These are phyloP conservation scores for Apistogramma diplotaenia DNA, from an alignment of 2,113 vertebrate genomes.

Conservation along the genomic window DNA sequence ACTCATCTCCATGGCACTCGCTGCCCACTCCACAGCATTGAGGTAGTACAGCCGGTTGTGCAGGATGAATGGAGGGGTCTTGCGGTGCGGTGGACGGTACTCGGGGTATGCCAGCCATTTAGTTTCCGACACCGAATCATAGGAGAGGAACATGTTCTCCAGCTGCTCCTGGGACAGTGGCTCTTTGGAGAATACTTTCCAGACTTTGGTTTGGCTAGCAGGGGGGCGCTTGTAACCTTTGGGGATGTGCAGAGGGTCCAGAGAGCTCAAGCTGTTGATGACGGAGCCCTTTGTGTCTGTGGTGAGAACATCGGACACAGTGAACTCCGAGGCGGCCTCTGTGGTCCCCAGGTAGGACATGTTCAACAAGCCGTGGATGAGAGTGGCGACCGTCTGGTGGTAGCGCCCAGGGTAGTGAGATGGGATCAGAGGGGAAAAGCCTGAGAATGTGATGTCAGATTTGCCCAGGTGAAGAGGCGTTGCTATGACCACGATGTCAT, in stretches of 20 bases:
- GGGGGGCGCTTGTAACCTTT: constrained; percentile 36
- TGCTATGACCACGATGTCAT: constrained; percentile 88
- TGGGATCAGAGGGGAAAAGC: constrained; percentile 82
- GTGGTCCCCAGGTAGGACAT: constrained; percentile 79
- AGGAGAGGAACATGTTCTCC: constrained; percentile 80
- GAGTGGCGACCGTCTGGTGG: constrained; percentile 81
- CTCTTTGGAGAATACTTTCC: constrained; percentile 86
- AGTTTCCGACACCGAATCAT: constrained; percentile 75
- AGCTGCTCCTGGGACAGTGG: constrained; percentile 80
- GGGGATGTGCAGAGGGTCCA: constrained; percentile 69
- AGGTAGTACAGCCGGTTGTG: constrained; percentile 88
- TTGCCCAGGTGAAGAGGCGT: constrained; percentile 82
- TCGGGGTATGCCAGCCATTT: constrained; percentile 86
- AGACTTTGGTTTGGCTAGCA: constrained; percentile 66
- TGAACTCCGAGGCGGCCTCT: constrained; percentile 65
- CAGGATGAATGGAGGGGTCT: constrained; percentile 83
- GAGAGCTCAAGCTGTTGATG: constrained; percentile 78
- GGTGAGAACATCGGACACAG: constrained; percentile 76
- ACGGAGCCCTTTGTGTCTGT: constrained; percentile 75
- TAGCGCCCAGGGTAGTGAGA: constrained; percentile 77
- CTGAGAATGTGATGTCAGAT: constrained; percentile 84
- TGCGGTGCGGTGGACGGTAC: constrained; percentile 77
- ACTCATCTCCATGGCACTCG: constrained; percentile 93
- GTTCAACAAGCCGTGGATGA: constrained; percentile 86
- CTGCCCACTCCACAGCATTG: constrained; percentile 84